Percentiles rank a stretch among this genome's conserved stretches.
These are phyloP conservation scores for Dasysyrphus tricinctus DNA, from an alignment of 2,888 invertebrate species.

Conservation along the genomic window DNA sequence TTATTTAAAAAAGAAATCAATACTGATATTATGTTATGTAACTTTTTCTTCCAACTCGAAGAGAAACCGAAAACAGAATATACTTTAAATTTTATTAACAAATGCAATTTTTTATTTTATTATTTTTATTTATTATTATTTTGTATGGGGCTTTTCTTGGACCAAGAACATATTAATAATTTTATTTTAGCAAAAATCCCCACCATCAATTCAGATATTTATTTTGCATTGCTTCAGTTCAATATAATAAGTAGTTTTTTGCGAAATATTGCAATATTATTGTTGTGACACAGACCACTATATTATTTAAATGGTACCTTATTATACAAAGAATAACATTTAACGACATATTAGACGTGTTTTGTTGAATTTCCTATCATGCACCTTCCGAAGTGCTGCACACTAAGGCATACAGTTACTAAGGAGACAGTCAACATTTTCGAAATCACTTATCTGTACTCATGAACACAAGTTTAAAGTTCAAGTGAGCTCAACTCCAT, in stretches of 20 bases:
- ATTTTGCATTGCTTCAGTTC: neutral
- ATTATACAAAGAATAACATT: too few relatives aligned
- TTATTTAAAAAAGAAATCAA: conserved; percentile 38
- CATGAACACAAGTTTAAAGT: too few relatives aligned
- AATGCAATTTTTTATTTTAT: conserved; percentile 18
- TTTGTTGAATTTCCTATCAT: too few relatives aligned
- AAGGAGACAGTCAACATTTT: too few relatives aligned
- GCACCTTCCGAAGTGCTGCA: too few relatives aligned
- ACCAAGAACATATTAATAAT: neutral
- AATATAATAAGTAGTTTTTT: neutral
- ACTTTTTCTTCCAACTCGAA: conserved; percentile 52
- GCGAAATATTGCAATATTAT: neutral
- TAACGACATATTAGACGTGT: too few relatives aligned
- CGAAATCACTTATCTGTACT: too few relatives aligned
- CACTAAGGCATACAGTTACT: too few relatives aligned
- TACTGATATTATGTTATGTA: conserved; percentile 4
- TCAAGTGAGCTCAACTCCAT: too few relatives aligned
- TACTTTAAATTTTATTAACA: conserved; percentile 60
- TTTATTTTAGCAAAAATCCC: neutral
- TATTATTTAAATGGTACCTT: neutral
- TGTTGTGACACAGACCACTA: neutral
- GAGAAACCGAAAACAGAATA: conserved; percentile 55
- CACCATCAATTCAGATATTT: neutral
- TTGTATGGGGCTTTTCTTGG: neutral
- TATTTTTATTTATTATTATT: neutral